Conservation (phyloP, 1,140 invertebrate genomes). For the Aphaenogaster rudis region DNA sequence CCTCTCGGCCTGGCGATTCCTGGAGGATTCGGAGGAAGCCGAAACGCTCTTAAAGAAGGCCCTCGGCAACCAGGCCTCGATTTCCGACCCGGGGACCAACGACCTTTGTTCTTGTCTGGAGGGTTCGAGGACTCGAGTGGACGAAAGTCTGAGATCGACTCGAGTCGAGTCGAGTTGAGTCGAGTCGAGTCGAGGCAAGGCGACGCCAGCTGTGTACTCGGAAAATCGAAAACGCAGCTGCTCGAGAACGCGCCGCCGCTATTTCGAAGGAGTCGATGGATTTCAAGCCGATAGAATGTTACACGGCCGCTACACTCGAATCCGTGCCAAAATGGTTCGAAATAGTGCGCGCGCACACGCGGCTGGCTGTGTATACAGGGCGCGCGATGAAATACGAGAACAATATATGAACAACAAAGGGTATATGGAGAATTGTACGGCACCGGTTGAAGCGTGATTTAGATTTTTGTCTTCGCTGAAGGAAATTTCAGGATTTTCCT, state of each 20-base stretch:
- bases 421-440: neutral
- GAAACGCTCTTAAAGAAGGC: slow-evolving; percentile 49
- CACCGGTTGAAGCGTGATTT: neutral
- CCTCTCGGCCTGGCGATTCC: slow-evolving; percentile 67
- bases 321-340: slow-evolving; percentile 37
- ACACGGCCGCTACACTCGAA: slow-evolving; percentile 12
- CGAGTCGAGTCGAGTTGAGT: neutral
- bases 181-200: slow-evolving; percentile 9
- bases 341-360: neutral
- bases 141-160: slow-evolving; percentile 63
- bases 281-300: slow-evolving; percentile 59
- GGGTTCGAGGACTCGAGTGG: slow-evolving; percentile 67
- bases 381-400: slow-evolving; percentile 21
- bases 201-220: slow-evolving; percentile 67
- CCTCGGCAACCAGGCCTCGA: slow-evolving; percentile 30
- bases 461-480: neutral
- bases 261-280: slow-evolving; percentile 53
- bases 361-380: neutral
- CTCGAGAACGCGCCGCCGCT: slow-evolving; percentile 38
- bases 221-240: slow-evolving; percentile 76
- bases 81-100: slow-evolving; percentile 56
- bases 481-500: neutral
- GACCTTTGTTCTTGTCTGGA: slow-evolving; percentile 71
- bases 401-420: neutral
- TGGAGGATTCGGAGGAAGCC: slow-evolving; percentile 68